phyloP scores from a whole-genome alignment of 64 coral and sea anemone species.

The Anthopleura sola region DNA sequence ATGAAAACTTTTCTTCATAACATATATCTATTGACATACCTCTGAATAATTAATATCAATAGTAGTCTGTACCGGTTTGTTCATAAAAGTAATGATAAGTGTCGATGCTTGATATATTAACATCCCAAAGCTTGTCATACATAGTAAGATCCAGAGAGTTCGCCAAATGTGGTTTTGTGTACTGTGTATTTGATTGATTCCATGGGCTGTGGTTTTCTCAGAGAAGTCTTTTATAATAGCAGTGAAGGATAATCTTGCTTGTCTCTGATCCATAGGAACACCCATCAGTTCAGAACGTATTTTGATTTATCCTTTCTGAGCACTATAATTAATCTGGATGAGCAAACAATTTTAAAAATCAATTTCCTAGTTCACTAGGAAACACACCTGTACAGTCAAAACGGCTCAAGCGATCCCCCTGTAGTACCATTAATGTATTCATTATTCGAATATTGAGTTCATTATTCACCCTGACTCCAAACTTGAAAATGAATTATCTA shows the following conservation, averaged over 20 bases:
- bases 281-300: too few relatives aligned
- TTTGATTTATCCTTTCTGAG: too few relatives aligned
- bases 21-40: slow-evolving; percentile 14
- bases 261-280: not conserved
- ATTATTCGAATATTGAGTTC: too few relatives aligned
- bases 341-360: too few relatives aligned
- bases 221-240: slow-evolving; percentile 46
- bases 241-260: slow-evolving; percentile 14
- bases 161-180: slow-evolving; percentile 43
- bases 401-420: too few relatives aligned
- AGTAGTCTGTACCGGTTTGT: slow-evolving; percentile 40
- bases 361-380: too few relatives aligned
- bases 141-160: slow-evolving; percentile 45
- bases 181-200: slow-evolving; percentile 29
- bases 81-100: slow-evolving; percentile 23
- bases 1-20: too few relatives aligned
- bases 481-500: too few relatives aligned
- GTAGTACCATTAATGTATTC: too few relatives aligned
- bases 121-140: slow-evolving; percentile 24
- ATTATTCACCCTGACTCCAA: too few relatives aligned
- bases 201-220: slow-evolving; percentile 40
- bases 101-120: slow-evolving; percentile 37
- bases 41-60: slow-evolving; percentile 49
- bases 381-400: too few relatives aligned
- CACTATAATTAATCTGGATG: too few relatives aligned